Conservation (phyloP, 2,888 invertebrate genomes). For the Aplocera efformata region DNA sequence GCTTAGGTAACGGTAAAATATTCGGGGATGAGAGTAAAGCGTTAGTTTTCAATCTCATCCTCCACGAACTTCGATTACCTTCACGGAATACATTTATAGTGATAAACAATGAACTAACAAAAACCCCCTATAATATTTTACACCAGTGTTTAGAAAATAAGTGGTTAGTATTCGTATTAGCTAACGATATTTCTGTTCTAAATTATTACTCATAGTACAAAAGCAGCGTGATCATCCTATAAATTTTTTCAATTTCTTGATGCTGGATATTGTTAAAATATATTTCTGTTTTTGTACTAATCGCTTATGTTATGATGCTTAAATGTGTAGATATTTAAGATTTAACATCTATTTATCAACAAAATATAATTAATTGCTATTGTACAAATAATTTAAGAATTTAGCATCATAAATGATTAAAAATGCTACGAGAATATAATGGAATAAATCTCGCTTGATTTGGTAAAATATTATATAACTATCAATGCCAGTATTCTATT, state of each 20-base stretch:
- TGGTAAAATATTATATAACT: conserved; percentile 47
- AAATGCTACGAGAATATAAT: conserved; percentile 18
- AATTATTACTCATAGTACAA: conserved; percentile 27
- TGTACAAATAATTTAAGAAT: conserved; percentile 57
- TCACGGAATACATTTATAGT: too few species aligned
- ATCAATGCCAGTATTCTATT: conserved; percentile 78
- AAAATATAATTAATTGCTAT: conserved; percentile 39
- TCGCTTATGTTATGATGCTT: conserved; percentile 33
- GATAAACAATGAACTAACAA: conserved; percentile 24
- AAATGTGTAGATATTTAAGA: conserved; percentile 31
- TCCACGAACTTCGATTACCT: too few species aligned
- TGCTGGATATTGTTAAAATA: background rate
- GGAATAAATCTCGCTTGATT: conserved; percentile 29
- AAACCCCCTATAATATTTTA: conserved; percentile 8
- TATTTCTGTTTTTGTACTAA: conserved; percentile 37
- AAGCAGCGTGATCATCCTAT: conserved; percentile 26
- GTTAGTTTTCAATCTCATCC: too few species aligned
- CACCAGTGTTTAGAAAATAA: conserved; percentile 25
- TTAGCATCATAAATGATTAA: conserved; percentile 36
- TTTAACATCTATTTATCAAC: conserved; percentile 33
- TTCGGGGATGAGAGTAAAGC: too few species aligned
- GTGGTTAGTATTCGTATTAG: conserved; percentile 3
- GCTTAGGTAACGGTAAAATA: too few species aligned
- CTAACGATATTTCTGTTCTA: conserved; percentile 3
- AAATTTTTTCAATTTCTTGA: conserved; percentile 12